phyloP scores from a whole-genome alignment of 1,140 invertebrate species.

The Ceratosolen fusciceps region DNA sequence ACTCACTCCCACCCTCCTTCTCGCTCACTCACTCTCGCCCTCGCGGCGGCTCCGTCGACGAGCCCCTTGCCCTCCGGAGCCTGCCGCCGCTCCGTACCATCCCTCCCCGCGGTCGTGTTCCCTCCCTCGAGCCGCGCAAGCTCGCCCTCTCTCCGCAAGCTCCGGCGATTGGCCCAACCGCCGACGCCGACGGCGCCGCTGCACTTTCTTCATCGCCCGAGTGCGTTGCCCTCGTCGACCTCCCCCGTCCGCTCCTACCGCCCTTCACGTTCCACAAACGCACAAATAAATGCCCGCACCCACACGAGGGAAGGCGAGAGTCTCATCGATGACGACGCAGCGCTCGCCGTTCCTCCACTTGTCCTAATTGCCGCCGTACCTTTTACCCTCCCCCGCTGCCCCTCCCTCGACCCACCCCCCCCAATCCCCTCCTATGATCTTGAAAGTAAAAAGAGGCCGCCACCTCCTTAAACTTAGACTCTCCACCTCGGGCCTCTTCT shows the following conservation, averaged over 20 bases:
- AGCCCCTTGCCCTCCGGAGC: not conserved
- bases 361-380: constrained; percentile 3
- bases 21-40: constrained; percentile 9
- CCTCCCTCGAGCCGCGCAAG: not conserved
- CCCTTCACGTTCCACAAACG: too few relatives aligned
- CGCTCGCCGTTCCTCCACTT: constrained; percentile 15
- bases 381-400: not conserved
- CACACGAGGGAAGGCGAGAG: too few relatives aligned
- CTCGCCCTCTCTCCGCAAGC: not conserved
- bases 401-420: not conserved
- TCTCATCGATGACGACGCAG: not conserved
- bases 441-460: not conserved
- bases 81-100: constrained; percentile 2
- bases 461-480: not conserved
- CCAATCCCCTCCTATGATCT: not conserved
- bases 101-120: not conserved
- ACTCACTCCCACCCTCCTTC: constrained; percentile 27
- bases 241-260: not conserved
- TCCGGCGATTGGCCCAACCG: constrained; percentile 4
- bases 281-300: too few relatives aligned
- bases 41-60: not conserved
- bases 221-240: constrained; percentile 11
- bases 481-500: not conserved
- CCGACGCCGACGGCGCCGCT: not conserved
- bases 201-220: constrained; percentile 21